Evolutionary conservation across 2,113 vertebrate genomes (phyloP).

Genomic region (Hyla sarda): DNA sequence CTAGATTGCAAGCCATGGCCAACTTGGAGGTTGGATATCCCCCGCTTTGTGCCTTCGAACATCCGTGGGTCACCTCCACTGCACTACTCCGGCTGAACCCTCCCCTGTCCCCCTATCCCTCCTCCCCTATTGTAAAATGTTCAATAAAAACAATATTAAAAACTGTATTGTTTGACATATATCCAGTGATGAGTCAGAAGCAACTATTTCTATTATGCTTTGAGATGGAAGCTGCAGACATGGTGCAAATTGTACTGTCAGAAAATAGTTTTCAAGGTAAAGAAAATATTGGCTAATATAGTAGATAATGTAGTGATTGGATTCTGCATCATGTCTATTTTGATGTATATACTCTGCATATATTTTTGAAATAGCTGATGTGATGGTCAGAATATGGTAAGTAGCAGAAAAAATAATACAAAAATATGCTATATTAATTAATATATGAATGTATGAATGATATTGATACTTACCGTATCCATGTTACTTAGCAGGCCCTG

Average conservation of each 20-base stretch:
- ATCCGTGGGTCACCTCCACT: too few relatives aligned
- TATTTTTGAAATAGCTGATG: neutral
- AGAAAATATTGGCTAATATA: conserved; percentile 32
- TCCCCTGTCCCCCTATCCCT: too few relatives aligned
- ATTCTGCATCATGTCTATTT: conserved; percentile 10
- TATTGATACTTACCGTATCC: too few relatives aligned
- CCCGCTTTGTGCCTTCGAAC: too few relatives aligned
- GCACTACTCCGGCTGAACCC: too few relatives aligned
- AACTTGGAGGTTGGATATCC: too few relatives aligned
- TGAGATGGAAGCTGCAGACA: conserved; percentile 37
- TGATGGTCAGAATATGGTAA: neutral
- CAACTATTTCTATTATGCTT: conserved; percentile 40
- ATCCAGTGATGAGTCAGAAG: conserved; percentile 47
- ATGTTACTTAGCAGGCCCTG: too few relatives aligned
- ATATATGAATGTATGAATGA: too few relatives aligned
- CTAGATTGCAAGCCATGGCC: too few relatives aligned
- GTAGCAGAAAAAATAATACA: neutral
- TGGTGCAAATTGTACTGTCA: conserved; percentile 36
- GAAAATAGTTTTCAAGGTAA: conserved; percentile 29
- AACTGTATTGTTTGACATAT: conserved; percentile 53
- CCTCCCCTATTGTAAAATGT: too few relatives aligned
- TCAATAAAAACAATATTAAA: too few relatives aligned
- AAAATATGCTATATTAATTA: neutral
- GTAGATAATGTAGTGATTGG: neutral
- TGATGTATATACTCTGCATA: neutral